Evolutionary conservation across 2,113 vertebrate genomes (phyloP), one percentile per base, ranked within the genome.

Genomic region (Percopsis transmontana): DNA sequence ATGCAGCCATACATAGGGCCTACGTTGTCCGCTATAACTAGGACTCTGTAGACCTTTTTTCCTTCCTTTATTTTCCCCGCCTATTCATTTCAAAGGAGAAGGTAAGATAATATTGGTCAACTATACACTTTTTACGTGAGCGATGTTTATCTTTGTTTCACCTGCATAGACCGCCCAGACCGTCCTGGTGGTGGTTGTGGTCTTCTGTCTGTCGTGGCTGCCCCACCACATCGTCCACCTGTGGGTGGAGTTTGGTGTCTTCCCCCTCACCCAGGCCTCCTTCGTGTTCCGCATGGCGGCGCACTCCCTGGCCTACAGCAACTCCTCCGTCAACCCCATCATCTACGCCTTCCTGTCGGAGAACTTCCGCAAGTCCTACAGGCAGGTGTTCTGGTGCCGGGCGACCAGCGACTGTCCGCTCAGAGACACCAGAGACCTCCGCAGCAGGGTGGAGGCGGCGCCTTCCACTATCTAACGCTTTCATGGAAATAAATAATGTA

Each of bases 161-260:
- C n/a, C n/a, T n/a, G n/a, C n/a, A n/a, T n/a, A 99, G 97, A 99
- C 97, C 0, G 95, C 97, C 14, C 96, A 99, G 92, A 99, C 97
- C 0, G 93, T 99, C 47, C 90, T 99, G 85, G 97, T 95, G 74
- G 97, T 99, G 76, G 97, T 99, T 5, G 95, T 98, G 86, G 97
- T 98, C 65, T 99, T 99, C 77, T 98, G 97, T 65, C 83, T 99
- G 62, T 99, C 97, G 58, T 99, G 97, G 97, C 91, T 99, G 68
- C 97, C 97, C 0, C 96, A 98, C 87, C 97, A 99, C 0, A 70
- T 99, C 44, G 90, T 99, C 42, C 93, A 95, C 66, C 93, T 99
- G 52, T 99, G 97, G 97, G 96, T 79, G 45, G 96, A 96, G 90
- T 99, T 98, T 3, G 97, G 97, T 59, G 90, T 76, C 21, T 99